phyloP scores from a whole-genome alignment of 1,140 invertebrate species.

The Calliphora vicina region DNA sequence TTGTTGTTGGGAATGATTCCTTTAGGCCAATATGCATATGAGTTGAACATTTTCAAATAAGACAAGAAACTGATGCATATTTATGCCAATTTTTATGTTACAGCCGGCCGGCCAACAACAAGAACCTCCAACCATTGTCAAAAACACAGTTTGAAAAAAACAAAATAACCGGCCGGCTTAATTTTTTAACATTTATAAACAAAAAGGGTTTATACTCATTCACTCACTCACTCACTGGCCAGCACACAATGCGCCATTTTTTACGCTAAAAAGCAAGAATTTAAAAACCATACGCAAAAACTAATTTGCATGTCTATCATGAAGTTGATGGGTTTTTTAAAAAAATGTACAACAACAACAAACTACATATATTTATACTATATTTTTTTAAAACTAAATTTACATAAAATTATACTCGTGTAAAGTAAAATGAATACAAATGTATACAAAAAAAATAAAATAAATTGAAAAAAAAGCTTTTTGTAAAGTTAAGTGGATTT shows the following conservation, averaged over 20 bases:
- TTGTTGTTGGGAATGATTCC: constrained; percentile 27
- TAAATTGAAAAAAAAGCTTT: no score
- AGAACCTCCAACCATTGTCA: neutral
- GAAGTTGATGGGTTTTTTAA: constrained; percentile 19
- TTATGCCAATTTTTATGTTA: constrained; percentile 27
- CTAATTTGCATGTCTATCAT: constrained; percentile 26
- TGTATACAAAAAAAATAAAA: no score
- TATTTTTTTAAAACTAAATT: neutral
- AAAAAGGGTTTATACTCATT: neutral
- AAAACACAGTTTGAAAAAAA: no score
- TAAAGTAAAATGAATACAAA: no score
- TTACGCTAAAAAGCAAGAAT: neutral
- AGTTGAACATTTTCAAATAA: neutral
- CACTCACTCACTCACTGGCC: no score
- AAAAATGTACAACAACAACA: neutral
- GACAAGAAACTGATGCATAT: constrained; percentile 9
- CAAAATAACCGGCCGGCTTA: constrained; percentile 8
- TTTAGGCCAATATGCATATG: constrained; percentile 30
- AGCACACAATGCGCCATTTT: constrained; percentile 1
- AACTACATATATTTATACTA: no score
- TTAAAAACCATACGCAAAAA: neutral
- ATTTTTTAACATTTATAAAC: neutral
- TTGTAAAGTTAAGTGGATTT: no score
- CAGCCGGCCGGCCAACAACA: constrained; percentile 14
- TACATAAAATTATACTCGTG: neutral